A percentile compares a stretch with the other conserved stretches of the same genome.
phyloP scores from a whole-genome alignment of 2,797 vertebrate species.

The Aselliscus stoliczkanus region DNA sequence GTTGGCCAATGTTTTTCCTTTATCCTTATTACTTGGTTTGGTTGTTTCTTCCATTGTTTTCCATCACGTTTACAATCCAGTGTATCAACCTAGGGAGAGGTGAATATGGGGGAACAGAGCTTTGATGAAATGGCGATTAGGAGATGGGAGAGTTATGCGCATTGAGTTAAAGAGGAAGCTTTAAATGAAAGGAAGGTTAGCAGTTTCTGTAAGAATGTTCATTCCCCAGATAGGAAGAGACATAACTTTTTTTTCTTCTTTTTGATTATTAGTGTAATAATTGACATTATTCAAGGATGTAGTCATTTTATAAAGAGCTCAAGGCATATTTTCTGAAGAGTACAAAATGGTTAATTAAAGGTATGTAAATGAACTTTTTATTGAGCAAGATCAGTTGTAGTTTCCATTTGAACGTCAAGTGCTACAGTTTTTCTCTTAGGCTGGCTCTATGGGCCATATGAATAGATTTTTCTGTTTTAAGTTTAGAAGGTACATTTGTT shows the following conservation, averaged over 20 bases:
- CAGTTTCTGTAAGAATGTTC: neutral
- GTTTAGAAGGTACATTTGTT: neutral
- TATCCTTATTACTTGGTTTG: neutral
- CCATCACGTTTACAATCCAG: neutral
- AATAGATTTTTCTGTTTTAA: neutral
- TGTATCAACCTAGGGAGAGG: neutral
- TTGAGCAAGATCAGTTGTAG: neutral
- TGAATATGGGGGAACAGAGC: neutral
- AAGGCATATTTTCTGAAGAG: neutral
- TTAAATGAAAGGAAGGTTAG: neutral
- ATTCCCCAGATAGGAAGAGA: neutral
- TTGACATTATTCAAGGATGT: neutral
- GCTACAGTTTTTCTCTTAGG: neutral
- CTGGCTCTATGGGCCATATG: neutral
- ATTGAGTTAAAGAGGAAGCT: neutral
- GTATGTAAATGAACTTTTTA: neutral
- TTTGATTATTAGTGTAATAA: neutral
- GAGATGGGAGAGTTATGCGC: neutral
- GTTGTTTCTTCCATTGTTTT: neutral
- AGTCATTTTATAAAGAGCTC: neutral
- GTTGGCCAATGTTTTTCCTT: neutral
- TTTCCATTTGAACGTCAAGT: slow-evolving; percentile 1
- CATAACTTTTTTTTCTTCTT: neutral
- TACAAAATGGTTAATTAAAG: neutral
- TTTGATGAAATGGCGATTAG: neutral